Conservation (phyloP, 2,797 vertebrate species). For the Holocentrus rufus region DNA sequence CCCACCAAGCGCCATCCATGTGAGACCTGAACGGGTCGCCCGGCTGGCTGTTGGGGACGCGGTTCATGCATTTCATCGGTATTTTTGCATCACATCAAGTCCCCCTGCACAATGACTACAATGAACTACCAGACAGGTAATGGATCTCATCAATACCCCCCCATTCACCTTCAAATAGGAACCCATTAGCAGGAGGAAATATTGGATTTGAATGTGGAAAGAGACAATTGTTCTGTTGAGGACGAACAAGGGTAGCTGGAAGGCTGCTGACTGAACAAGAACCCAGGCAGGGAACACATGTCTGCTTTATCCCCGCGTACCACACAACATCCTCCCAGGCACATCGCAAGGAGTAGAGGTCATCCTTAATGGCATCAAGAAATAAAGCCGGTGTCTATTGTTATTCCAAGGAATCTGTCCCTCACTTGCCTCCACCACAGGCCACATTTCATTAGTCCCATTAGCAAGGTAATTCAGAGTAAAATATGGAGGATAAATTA, state of each 20-base stretch:
- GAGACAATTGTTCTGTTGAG: not conserved
- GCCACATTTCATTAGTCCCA: constrained; percentile 70
- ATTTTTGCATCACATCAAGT: constrained; percentile 14
- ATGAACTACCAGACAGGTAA: not conserved
- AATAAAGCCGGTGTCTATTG: constrained; percentile 60
- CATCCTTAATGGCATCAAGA: constrained; percentile 58
- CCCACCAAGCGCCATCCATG: not conserved
- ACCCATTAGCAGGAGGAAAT: constrained; percentile 6
- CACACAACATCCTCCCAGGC: not conserved
- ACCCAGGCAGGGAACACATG: not conserved
- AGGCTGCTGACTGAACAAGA: not conserved
- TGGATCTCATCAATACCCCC: constrained; percentile 26
- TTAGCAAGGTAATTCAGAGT: constrained; percentile 69
- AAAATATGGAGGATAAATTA: constrained; percentile 73
- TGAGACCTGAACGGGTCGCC: not conserved
- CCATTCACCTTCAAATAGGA: constrained; percentile 23
- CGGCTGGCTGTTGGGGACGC: not conserved
- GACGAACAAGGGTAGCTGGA: not conserved
- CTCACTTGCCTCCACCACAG: constrained; percentile 33
- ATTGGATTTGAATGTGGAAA: constrained; percentile 31
- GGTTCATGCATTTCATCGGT: constrained; percentile 1
- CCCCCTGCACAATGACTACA: constrained; percentile 7
- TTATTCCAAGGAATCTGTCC: constrained; percentile 61
- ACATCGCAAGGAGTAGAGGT: constrained; percentile 49
- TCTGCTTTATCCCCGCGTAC: not conserved